phyloP scores from a whole-genome alignment of 2,113 vertebrate species.

The Caracal caracal region DNA sequence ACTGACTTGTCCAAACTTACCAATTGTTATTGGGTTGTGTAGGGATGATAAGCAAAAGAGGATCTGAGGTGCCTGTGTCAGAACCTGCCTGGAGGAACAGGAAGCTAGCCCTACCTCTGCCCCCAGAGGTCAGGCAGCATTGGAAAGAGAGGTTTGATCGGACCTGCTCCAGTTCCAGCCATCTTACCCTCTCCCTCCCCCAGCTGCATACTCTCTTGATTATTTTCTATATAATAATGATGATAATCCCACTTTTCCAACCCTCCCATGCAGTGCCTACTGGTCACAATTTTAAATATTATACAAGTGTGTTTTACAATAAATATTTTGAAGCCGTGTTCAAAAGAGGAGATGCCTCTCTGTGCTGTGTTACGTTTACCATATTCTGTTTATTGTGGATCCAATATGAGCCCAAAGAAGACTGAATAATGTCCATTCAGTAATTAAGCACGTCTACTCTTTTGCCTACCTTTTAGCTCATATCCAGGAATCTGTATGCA shows the following conservation, averaged over 20 bases:
- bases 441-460: neutral
- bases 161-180: rapidly evolving
- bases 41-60: too few relatives aligned
- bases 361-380: neutral
- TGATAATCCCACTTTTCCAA: neutral
- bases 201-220: neutral
- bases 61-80: neutral
- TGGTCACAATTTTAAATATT: neutral
- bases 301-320: neutral
- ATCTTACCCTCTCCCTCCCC: neutral
- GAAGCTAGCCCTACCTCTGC: rapidly evolving
- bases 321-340: neutral
- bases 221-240: neutral
- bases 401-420: neutral
- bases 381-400: neutral
- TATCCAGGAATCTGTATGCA: neutral
- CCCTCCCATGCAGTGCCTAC: neutral
- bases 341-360: neutral
- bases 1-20: neutral
- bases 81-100: neutral
- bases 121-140: neutral
- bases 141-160: neutral
- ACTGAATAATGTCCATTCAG: neutral
- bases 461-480: neutral
- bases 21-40: neutral